These are phyloP conservation scores for Sternarchorhynchus goeldii DNA, from an alignment of 2,797 vertebrate species.

Conservation along the genomic window DNA sequence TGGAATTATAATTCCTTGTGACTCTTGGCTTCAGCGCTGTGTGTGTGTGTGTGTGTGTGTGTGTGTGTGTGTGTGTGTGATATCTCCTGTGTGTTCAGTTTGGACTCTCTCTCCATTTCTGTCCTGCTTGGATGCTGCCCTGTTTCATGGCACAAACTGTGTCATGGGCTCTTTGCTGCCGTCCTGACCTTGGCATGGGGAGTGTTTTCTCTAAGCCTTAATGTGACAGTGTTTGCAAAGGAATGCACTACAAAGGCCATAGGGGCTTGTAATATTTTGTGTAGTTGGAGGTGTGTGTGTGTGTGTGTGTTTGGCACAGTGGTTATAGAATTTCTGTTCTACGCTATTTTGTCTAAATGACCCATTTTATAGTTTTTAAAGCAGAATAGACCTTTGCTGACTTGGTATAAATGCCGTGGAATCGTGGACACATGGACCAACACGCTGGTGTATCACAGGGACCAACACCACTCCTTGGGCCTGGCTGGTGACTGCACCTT, in stretches of 20 bases:
- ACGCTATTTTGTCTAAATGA: neutral
- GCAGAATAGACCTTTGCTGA: neutral
- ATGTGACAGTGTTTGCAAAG: too few species aligned
- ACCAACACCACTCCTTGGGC: constrained; percentile 36
- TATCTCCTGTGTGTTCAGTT: too few species aligned
- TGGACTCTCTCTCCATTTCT: neutral
- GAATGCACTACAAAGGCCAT: too few species aligned
- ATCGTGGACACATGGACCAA: neutral
- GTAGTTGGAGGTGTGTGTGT: neutral
- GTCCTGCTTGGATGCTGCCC: neutral
- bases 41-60: constrained; percentile 8
- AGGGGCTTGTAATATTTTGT: too few species aligned
- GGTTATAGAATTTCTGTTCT: neutral
- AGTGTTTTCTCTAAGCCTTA: too few species aligned
- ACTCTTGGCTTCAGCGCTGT: neutral
- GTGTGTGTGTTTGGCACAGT: neutral
- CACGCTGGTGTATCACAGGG: neutral
- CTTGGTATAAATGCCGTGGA: constrained; percentile 4
- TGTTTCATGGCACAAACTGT: neutral
- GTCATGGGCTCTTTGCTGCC: neutral
- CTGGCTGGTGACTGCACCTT: constrained; percentile 33
- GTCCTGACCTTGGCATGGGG: neutral
- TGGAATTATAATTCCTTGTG: neutral
- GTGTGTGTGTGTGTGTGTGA: neutral
- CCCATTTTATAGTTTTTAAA: neutral